phyloP scores from a whole-genome alignment of 2,888 invertebrate species.

The Mythimna impura region DNA sequence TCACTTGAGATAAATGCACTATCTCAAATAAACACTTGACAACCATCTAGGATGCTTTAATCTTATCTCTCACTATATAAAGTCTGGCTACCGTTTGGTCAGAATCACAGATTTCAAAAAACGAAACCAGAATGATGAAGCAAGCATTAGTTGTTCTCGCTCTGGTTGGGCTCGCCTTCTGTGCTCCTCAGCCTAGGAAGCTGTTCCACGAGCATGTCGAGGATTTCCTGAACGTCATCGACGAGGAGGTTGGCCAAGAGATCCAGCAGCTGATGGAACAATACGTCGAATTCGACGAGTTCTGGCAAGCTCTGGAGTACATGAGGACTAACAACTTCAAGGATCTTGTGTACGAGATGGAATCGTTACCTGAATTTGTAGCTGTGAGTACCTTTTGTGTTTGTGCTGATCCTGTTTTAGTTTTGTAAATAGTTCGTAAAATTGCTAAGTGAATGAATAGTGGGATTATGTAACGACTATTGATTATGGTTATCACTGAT shows the following conservation, averaged over 20 bases:
- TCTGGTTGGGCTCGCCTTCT: constrained; percentile 69
- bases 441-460: not conserved
- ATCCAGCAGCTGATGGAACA: constrained; percentile 67
- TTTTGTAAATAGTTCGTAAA: not conserved
- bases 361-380: constrained; percentile 79
- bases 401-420: not conserved
- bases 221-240: constrained; percentile 78
- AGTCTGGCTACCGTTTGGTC: not conserved
- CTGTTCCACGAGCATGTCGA: constrained; percentile 81
- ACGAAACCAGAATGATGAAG: constrained; percentile 73
- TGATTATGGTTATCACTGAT: not conserved
- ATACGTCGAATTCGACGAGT: constrained; percentile 78
- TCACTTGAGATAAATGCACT: constrained; percentile 43
- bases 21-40: constrained; percentile 54
- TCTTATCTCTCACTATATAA: constrained; percentile 67
- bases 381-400: constrained; percentile 73
- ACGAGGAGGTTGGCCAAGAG: constrained; percentile 68
- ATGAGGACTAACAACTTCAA: constrained; percentile 76
- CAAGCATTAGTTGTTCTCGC: constrained; percentile 70
- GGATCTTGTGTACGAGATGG: constrained; percentile 79
- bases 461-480: not conserved
- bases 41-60: constrained; percentile 50
- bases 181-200: constrained; percentile 79
- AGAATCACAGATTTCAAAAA: constrained; percentile 58
- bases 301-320: constrained; percentile 71